Evolutionary conservation across 2,113 vertebrate species (phyloP).

Genomic region (Vicugna pacos): DNA sequence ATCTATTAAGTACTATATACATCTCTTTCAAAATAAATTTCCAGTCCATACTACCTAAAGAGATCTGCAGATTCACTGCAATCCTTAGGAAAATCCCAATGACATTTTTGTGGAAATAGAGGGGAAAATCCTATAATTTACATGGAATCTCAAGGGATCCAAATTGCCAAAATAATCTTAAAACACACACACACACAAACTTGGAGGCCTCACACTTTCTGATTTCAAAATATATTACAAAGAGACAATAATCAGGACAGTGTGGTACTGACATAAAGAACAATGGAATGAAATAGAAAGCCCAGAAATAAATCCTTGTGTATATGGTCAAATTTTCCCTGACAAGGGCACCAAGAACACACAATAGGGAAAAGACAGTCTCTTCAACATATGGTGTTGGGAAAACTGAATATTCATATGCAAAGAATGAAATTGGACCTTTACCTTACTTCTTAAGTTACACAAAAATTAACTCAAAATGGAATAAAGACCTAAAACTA

Average conservation of each 20-base stretch:
- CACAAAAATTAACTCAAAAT: neutral
- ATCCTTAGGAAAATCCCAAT: neutral
- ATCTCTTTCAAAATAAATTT: neutral
- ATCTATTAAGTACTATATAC: neutral
- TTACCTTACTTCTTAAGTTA: neutral
- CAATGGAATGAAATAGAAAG: neutral
- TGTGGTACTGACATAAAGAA: neutral
- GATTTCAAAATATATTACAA: neutral
- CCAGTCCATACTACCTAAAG: neutral
- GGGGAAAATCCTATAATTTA: neutral
- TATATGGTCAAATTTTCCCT: neutral
- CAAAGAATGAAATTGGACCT: neutral
- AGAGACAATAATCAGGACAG: neutral
- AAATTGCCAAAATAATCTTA: neutral
- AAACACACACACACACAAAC: neutral
- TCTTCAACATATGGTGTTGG: neutral
- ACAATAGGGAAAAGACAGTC: neutral
- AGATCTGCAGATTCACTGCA: neutral
- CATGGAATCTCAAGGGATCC: neutral
- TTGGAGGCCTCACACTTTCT: neutral
- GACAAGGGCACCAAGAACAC: neutral
- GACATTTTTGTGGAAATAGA: neutral
- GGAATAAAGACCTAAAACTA: neutral
- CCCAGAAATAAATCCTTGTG: neutral
- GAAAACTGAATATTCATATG: neutral